Evolutionary conservation across 2,113 vertebrate species (phyloP).

Genomic region (Pristiophorus japonicus): DNA sequence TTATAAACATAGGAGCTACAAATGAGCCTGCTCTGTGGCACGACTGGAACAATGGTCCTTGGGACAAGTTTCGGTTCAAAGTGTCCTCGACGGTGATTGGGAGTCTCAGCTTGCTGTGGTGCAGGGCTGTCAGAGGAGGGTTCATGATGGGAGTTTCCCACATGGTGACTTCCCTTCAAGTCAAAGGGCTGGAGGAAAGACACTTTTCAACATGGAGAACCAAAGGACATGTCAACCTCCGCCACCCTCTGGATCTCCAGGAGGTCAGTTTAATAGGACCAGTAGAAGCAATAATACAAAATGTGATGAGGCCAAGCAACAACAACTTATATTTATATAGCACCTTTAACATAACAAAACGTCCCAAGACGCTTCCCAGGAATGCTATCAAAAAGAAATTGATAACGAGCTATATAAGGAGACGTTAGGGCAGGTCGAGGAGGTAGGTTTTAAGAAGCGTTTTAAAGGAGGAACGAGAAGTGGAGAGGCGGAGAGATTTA

Average conservation of each 20-base stretch:
- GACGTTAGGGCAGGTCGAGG: too few relatives aligned
- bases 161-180: too few relatives aligned
- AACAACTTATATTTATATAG: too few relatives aligned
- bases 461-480: too few relatives aligned
- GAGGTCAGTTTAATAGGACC: not conserved
- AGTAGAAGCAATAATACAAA: not conserved
- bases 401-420: too few relatives aligned
- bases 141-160: not conserved
- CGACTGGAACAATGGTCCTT: not conserved
- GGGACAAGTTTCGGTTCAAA: not conserved
- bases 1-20: not conserved
- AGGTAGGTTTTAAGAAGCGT: too few relatives aligned
- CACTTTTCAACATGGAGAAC: not conserved
- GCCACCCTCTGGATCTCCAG: not conserved
- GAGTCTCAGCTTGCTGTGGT: not conserved
- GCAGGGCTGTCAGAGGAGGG: not conserved
- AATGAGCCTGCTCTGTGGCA: not conserved
- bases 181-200: not conserved
- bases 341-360: too few relatives aligned
- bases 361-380: too few relatives aligned
- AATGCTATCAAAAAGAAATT: too few relatives aligned
- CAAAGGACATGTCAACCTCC: not conserved
- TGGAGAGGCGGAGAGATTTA: too few relatives aligned
- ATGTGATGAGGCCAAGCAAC: too few relatives aligned
- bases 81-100: not conserved